Evolutionary conservation across 1,140 invertebrate species (phyloP), one percentile per base, ranked within the genome.

Genomic region (Drosophila asahinai): DNA sequence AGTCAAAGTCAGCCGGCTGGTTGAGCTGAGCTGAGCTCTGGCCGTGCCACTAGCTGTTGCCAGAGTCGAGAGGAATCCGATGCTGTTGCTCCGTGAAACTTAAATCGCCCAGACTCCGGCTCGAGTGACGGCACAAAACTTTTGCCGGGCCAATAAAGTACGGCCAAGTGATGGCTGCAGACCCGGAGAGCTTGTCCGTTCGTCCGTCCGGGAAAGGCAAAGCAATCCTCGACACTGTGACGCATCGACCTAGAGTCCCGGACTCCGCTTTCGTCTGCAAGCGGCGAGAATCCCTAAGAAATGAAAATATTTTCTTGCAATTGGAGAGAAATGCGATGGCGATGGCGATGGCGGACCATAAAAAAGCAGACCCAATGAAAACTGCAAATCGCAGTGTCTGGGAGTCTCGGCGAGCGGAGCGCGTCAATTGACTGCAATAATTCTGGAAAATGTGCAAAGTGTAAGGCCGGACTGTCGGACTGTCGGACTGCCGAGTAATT

Each of bases 361-460:
- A 51, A 57, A 72, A 73, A 73, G 47, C 67, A 61, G 49, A 73
- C 68, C 64, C 70, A 73, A 72, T 73, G 54, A 73, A 73, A 66
- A 68, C 63, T 61, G 68, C 72, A 89, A 89, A 81, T 83, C 71
- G 77, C 77, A 73, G 74, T 60, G 67, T 64, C 54, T 78, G 58
- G 52, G 52, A 72, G 62, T 66, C 22, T 43, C 19, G 48, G 30
- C 42, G 63, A 55, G 49, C 58, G 52, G 61, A 61, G 80, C 59
- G 86, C 86, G 82, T 91, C 86, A 82, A 90, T 90, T 90, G 86
- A 86, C 79, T 90, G 86, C 86, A 90, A 90, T 90, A 90, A 90
- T 90, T 90, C 86, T 90, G 65, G 67, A 52, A 89, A 89, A 75
- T 79, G 84, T 81, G 78, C 71, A 87, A 89, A 87, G 81, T 87